Conservation (phyloP, 2,888 invertebrate genomes). For the Drosophila falleni region DNA sequence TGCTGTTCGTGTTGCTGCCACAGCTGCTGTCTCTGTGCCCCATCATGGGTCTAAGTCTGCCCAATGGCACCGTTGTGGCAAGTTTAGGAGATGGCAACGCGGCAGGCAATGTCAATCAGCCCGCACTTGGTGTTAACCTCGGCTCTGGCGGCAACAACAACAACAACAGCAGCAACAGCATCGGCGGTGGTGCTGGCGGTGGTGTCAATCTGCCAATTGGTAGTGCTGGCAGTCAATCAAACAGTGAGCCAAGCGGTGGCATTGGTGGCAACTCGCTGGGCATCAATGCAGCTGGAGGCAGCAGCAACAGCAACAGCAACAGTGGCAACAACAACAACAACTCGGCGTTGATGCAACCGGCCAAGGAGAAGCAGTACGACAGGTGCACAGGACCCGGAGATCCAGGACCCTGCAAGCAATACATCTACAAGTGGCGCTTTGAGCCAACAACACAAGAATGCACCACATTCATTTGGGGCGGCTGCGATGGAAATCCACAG, state of each 20-base stretch:
- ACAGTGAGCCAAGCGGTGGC: slow-evolving; percentile 36
- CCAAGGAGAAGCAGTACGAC: slow-evolving; percentile 84
- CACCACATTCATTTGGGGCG: slow-evolving; percentile 89
- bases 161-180: slow-evolving; percentile 41
- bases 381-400: slow-evolving; percentile 85
- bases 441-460: slow-evolving; percentile 87
- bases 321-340: slow-evolving; percentile 66
- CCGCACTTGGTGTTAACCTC: slow-evolving; percentile 39
- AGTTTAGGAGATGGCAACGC: slow-evolving; percentile 49
- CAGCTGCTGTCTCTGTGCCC: slow-evolving; percentile 24
- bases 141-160: slow-evolving; percentile 34
- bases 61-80: slow-evolving; percentile 52
- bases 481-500: slow-evolving; percentile 89
- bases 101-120: slow-evolving; percentile 54
- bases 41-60: slow-evolving; percentile 36
- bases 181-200: slow-evolving; percentile 28
- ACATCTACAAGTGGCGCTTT: slow-evolving; percentile 89
- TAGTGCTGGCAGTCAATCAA: slow-evolving; percentile 34
- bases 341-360: slow-evolving; percentile 68
- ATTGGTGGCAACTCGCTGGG: slow-evolving; percentile 39
- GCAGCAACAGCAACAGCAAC: slow-evolving; percentile 24
- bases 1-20: slow-evolving; percentile 15
- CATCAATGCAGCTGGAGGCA: slow-evolving; percentile 19
- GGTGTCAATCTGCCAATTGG: slow-evolving; percentile 39
- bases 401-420: slow-evolving; percentile 88